phyloP scores from a whole-genome alignment of 2,113 vertebrate species.

The Columba livia region DNA sequence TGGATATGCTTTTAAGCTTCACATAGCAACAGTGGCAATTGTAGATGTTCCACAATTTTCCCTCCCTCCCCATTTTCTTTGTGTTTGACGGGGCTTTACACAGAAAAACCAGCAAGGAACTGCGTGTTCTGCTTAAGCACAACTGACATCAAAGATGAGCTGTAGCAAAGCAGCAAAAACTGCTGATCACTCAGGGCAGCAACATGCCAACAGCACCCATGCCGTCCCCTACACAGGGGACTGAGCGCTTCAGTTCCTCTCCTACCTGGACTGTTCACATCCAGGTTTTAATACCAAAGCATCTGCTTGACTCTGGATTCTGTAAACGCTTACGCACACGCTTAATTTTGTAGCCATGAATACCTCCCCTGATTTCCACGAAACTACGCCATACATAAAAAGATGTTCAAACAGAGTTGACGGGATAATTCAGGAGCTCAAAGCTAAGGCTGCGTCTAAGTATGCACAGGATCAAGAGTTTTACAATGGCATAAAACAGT shows the following conservation, averaged over 20 bases:
- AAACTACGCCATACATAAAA: background rate
- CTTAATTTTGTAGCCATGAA: background rate
- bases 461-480: background rate
- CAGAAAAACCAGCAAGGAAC: background rate
- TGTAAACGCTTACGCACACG: background rate
- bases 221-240: too few species aligned
- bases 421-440: background rate
- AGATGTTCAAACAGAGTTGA: background rate
- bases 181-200: background rate
- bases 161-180: background rate
- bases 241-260: background rate
- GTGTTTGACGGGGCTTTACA: background rate
- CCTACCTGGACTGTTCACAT: background rate
- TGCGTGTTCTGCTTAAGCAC: background rate
- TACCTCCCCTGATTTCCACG: background rate
- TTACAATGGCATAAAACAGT: background rate
- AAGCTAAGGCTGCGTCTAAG: background rate
- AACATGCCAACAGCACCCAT: background rate
- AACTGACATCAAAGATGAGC: background rate
- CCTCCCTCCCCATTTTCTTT: background rate
- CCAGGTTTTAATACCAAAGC: background rate
- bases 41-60: background rate
- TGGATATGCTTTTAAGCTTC: background rate
- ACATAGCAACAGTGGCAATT: background rate
- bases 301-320: background rate